Evolutionary conservation across 2,888 invertebrate species (phyloP).

Genomic region (Crepidodera aurea): DNA sequence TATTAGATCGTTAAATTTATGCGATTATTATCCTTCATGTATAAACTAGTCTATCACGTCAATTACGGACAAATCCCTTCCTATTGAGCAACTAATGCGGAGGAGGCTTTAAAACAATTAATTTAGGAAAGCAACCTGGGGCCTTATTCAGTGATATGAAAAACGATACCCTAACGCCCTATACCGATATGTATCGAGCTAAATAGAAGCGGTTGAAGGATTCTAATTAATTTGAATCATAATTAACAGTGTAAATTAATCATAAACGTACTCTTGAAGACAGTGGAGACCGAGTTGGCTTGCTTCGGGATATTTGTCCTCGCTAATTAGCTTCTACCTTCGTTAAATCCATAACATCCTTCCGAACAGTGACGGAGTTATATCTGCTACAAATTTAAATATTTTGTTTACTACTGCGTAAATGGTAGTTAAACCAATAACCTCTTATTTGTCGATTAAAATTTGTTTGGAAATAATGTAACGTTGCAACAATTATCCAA

Average conservation of each 20-base stretch:
- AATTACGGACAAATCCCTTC: slow-evolving; percentile 6
- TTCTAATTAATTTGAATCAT: slow-evolving; percentile 37
- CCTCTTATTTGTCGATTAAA: too few relatives aligned
- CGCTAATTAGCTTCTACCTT: slow-evolving; percentile 41
- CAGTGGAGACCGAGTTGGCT: slow-evolving; percentile 34
- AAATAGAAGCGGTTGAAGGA: slow-evolving; percentile 26
- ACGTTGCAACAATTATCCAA: too few relatives aligned
- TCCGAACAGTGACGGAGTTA: slow-evolving; percentile 17
- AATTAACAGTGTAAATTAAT: slow-evolving; percentile 41
- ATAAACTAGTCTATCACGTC: not conserved
- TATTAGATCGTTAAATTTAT: not conserved
- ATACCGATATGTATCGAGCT: slow-evolving; percentile 14
- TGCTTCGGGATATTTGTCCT: slow-evolving; percentile 40
- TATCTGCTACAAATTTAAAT: too few relatives aligned
- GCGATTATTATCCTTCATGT: not conserved
- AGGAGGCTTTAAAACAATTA: slow-evolving; percentile 12
- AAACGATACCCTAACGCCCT: slow-evolving; percentile 13
- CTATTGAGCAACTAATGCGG: not conserved
- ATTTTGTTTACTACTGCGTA: too few relatives aligned
- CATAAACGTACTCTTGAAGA: slow-evolving; percentile 34
- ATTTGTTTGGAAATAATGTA: too few relatives aligned
- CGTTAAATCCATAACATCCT: slow-evolving; percentile 35
- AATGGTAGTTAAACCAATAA: too few relatives aligned
- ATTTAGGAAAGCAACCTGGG: not conserved
- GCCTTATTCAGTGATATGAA: slow-evolving; percentile 14